Evolutionary conservation across 2,888 invertebrate genomes (phyloP), one percentile per base, ranked within the genome.

Genomic region (Brenthis hecate): DNA sequence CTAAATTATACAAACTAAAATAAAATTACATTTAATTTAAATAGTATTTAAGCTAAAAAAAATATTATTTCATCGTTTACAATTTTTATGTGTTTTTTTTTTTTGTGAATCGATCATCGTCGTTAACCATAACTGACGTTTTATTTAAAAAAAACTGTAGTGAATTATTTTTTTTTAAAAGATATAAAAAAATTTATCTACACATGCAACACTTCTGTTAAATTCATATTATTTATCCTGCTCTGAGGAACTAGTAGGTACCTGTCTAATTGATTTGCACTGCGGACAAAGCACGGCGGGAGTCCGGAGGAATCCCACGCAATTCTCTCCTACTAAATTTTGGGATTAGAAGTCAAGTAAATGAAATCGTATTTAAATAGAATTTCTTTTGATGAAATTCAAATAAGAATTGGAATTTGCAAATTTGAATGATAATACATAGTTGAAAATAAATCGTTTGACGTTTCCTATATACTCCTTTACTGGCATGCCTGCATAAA

Each of bases 361-460:
- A 71, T 65, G 56, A 70, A 62, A 36, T 65, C 57, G 48, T 53
- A 57, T 65, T 71, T 53, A 58, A 68, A 68, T 63, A 57, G 68
- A 68, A 68, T 62, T 65, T 71, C 65, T 69, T 71, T 68, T 57
- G 56, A 67, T 62, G 51, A 62, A 67, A 68, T 68, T 56, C 50
- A 63, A 68, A 14, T 55, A 53, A 50, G 56, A 14, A 28, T 28
- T 19, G 13, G 60, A 54, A 66, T 66, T 60, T 32, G 11, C 47
- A 66, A 66, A 66, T 66, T 43, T 43, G 36, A 43, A 43, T 43
- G 36, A 43, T 43, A 43, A 43, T 19, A 19, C 19, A 19, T 43
- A 43, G 36, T 11, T 8, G 11, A 43, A 43, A 11, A 43, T 36
- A 43, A 43, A 43, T 43, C 11, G 36, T 11, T 43, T 43, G 11